phyloP scores from a whole-genome alignment of 1,140 invertebrate genomes.

The Ceratoteleas bidentatus region DNA sequence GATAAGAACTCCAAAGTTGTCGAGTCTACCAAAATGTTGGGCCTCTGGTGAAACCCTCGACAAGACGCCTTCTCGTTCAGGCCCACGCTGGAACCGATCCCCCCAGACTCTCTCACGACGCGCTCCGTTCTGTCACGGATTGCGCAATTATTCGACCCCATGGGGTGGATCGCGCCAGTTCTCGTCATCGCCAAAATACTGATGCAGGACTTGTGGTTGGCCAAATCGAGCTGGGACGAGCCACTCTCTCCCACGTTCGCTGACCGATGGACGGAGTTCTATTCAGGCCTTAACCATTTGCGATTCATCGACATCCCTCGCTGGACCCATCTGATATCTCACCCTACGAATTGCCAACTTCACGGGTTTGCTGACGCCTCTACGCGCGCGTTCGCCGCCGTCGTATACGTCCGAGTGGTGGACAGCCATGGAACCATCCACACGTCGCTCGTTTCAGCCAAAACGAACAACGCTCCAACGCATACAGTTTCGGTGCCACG shows the following conservation, averaged over 20 bases:
- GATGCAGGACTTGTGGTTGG: not conserved
- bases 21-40: not conserved
- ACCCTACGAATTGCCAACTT: not conserved
- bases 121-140: not conserved
- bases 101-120: not conserved
- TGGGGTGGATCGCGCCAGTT: conserved; percentile 1
- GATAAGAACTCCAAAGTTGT: not conserved
- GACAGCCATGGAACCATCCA: not conserved
- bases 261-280: not conserved
- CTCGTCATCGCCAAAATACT: not conserved
- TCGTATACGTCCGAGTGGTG: not conserved
- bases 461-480: conserved; percentile 4
- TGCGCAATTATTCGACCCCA: not conserved
- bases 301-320: not conserved
- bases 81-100: not conserved
- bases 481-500: not conserved
- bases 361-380: conserved; percentile 19
- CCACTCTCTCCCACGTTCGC: not conserved
- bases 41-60: conserved; percentile 10
- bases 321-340: not conserved
- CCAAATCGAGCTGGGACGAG: conserved; percentile 5
- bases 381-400: not conserved
- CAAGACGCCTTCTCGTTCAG: not conserved
- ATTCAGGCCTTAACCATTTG: not conserved
- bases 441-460: not conserved